Conservation (phyloP, 2,113 vertebrate species). For the Chionodraco myersi region DNA sequence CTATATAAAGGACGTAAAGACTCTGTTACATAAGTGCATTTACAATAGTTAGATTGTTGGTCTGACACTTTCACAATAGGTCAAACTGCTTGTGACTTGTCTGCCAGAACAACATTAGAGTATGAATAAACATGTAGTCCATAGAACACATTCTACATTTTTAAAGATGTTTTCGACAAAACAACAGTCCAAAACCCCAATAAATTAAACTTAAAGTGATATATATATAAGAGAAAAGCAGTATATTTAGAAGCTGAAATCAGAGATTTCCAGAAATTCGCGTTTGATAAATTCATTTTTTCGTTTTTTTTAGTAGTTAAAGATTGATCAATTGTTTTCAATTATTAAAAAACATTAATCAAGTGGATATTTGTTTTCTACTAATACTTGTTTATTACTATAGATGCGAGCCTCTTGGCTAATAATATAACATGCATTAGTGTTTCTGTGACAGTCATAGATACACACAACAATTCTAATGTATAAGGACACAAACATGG, state of each 20-base stretch:
- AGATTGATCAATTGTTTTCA: not conserved
- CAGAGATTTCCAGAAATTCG: not conserved
- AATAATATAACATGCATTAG: not conserved
- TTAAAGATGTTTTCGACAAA: not conserved
- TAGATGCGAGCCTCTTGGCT: not conserved
- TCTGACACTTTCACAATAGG: not conserved
- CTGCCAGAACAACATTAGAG: too few relatives aligned
- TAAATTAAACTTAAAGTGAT: not conserved
- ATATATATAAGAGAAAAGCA: not conserved
- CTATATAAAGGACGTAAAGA: conserved; percentile 4
- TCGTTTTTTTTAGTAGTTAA: too few relatives aligned
- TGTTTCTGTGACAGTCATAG: not conserved
- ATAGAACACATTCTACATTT: not conserved
- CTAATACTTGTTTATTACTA: not conserved
- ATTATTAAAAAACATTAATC: not conserved
- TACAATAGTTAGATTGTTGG: conserved; percentile 6
- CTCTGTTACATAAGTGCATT: conserved; percentile 22
- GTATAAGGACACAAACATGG: not conserved
- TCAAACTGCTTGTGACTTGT: not conserved
- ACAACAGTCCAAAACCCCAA: not conserved
- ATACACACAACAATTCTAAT: not conserved
- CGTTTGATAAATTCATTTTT: not conserved
- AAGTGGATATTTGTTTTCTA: not conserved
- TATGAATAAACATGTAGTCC: not conserved
- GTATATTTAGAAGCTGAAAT: not conserved